These are phyloP conservation scores for Mamestra brassicae DNA, from an alignment of 2,888 invertebrate species.

Conservation along the genomic window DNA sequence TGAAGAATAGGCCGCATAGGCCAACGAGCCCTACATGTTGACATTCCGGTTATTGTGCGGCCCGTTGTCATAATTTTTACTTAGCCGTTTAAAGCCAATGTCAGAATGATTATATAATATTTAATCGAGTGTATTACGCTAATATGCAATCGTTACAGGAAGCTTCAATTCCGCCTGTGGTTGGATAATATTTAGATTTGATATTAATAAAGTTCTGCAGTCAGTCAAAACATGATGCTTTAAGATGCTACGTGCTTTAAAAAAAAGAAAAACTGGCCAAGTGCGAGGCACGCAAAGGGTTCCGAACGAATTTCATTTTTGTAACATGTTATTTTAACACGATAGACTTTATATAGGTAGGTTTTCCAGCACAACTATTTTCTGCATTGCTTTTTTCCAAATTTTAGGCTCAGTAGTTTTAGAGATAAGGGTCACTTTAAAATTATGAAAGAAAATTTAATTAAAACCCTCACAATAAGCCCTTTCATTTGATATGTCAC, in stretches of 20 bases:
- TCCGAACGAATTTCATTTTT: too few relatives aligned
- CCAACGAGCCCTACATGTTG: background rate
- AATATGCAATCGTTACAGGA: slow-evolving; percentile 5
- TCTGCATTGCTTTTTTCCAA: too few relatives aligned
- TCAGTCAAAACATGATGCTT: background rate
- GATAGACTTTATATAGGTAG: too few relatives aligned
- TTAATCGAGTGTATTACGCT: background rate
- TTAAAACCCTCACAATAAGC: too few relatives aligned
- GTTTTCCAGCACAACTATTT: too few relatives aligned
- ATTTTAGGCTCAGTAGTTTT: too few relatives aligned
- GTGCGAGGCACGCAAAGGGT: too few relatives aligned
- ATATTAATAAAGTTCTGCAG: background rate
- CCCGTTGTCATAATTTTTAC: background rate
- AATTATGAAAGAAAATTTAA: too few relatives aligned
- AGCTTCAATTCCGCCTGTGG: slow-evolving; percentile 1
- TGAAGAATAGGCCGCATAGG: background rate
- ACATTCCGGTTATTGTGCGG: background rate
- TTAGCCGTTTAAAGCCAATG: background rate
- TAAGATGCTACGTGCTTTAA: background rate
- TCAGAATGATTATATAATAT: background rate
- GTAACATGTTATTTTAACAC: too few relatives aligned
- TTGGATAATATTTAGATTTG: background rate
- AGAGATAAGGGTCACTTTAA: too few relatives aligned
- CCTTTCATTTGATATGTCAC: too few relatives aligned
- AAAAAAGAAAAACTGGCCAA: too few relatives aligned